Evolutionary conservation across 2,113 vertebrate genomes (phyloP).

Genomic region (Hystrix brachyura): DNA sequence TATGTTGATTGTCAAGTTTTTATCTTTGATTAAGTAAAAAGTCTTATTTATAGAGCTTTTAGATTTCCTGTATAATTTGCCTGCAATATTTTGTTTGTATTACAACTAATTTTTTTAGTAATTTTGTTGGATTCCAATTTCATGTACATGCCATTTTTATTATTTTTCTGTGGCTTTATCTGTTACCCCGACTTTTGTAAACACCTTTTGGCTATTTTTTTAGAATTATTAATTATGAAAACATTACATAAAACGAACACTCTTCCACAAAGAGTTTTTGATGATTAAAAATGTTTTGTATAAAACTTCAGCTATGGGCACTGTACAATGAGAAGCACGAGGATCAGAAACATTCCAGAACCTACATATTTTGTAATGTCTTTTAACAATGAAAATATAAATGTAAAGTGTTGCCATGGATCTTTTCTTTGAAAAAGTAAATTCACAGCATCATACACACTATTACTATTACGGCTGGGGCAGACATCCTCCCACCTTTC

Average conservation of each 20-base stretch:
- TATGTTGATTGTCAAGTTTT: not conserved
- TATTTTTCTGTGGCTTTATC: not conserved
- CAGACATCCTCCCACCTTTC: not conserved
- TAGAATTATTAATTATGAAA: constrained; percentile 25
- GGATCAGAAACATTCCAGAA: not conserved
- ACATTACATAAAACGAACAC: not conserved
- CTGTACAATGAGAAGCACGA: not conserved
- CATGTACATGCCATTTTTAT: not conserved
- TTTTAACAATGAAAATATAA: not conserved
- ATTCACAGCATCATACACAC: not conserved
- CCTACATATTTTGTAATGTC: not conserved
- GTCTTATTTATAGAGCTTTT: not conserved
- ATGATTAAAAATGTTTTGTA: not conserved
- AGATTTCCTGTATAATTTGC: not conserved
- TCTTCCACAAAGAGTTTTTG: not conserved
- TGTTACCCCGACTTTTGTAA: constrained; percentile 37
- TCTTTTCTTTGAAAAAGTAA: not conserved
- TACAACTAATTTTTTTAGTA: not conserved
- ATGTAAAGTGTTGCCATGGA: not conserved
- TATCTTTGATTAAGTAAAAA: not conserved
- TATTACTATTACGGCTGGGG: not conserved
- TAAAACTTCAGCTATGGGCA: not conserved
- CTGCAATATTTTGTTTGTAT: not conserved
- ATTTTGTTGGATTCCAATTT: not conserved
- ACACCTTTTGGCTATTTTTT: constrained; percentile 25